Base-by-base conservation (phyloP, 2,888 invertebrate genomes). In the Agonopterix subpropinquella region DNA sequence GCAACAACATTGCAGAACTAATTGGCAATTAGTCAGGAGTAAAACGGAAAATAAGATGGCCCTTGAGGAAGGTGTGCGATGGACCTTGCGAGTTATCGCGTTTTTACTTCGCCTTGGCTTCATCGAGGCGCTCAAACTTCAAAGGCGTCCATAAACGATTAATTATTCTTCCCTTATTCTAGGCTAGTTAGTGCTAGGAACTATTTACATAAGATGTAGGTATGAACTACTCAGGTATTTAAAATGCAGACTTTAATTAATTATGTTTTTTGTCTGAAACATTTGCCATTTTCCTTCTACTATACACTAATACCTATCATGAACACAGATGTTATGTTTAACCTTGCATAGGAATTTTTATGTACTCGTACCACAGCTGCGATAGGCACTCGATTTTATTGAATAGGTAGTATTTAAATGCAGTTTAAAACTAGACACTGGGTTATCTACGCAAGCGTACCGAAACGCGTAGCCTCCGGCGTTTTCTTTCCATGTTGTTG, bases 21-120 rank as follows among this genome's bases (percentile, higher is more conserved):
- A 77, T 80, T 78, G 76, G 66, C 75, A 79, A 77, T 74, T 73
- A 74, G 57, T 65, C 59, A 56, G 57, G 50, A 53, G 53, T 49
- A 50, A 53, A 46, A 56, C 54, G 60, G 54, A 60, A 64, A 66
- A 65, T 54, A 15, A 42, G 4, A 5, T 50, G 55, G 54, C 56
- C 61, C 58, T 57, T 54, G 51, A 44, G 49, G 51, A 55, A 54
- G 57, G 54, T 56, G 53, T 56, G 53, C 47, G 47, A 50, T 50
- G 55, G 55, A 58, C 63, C 63, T 63, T 61, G 58, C 28, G 28
- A 28, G 54, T 54, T 54, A 55, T 58, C 57, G 56, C 53, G 51
- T 55, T 57, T 39, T 18, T 15, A 13, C 18, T 15, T 18, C 43
- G 43, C 28, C 28, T 28, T 28, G 28, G 28, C 11, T 11, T 28